Conservation (phyloP, 2,888 invertebrate genomes). For the Aphelenchoides bicaudatus region DNA sequence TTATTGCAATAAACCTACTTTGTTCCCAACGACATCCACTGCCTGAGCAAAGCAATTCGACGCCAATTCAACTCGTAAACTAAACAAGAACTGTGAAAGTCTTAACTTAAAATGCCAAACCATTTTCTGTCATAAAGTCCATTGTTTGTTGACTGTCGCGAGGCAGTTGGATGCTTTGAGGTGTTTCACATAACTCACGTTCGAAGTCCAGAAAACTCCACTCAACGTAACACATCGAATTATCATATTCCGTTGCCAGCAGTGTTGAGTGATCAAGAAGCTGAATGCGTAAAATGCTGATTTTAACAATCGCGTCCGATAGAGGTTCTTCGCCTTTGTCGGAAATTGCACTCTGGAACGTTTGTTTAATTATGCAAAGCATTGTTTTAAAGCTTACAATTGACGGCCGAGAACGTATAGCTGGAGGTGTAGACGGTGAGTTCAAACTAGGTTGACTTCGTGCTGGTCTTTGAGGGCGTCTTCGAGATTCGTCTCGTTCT, state of each 20-base stretch:
- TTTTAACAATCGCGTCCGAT: conserved; percentile 26
- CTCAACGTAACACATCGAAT: conserved; percentile 35
- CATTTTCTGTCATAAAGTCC: conserved; percentile 4
- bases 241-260: conserved; percentile 32
- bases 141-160: conserved; percentile 17
- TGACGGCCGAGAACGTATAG: background rate
- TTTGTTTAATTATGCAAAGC: background rate
- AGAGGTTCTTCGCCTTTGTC: conserved; percentile 17
- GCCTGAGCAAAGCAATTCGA: conserved; percentile 44
- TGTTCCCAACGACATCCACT: conserved; percentile 47
- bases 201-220: conserved; percentile 43
- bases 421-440: conserved; percentile 4
- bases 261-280: conserved; percentile 39
- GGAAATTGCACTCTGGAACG: background rate
- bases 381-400: conserved; percentile 4
- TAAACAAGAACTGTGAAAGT: conserved; percentile 24
- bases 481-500: background rate
- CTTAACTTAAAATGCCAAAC: background rate
- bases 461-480: background rate
- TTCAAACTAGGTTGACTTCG: conserved; percentile 14
- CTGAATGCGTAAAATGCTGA: conserved; percentile 35
- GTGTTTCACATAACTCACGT: conserved; percentile 34
- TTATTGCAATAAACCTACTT: conserved; percentile 19
- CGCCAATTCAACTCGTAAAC: conserved; percentile 44
- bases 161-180: conserved; percentile 27